phyloP scores from a whole-genome alignment of 30 jellyfish, hydroid and myxozoan genomes.

The Catostylus mosaicus region DNA sequence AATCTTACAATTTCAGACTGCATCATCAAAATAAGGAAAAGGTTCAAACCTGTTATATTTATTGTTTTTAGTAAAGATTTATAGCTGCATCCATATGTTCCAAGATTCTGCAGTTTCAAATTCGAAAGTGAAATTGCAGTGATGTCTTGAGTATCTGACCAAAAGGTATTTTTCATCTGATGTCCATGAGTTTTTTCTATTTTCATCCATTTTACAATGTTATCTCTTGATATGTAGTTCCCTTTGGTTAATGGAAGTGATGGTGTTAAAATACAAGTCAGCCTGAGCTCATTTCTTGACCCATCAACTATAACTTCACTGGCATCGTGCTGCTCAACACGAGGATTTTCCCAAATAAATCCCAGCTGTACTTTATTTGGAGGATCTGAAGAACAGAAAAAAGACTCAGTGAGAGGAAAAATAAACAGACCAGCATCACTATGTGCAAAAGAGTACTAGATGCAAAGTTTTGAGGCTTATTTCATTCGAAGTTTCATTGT shows the following conservation, averaged over 20 bases:
- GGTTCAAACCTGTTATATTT: slow-evolving; percentile 55
- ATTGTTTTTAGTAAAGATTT: slow-evolving; percentile 26
- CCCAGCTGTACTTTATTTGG: slow-evolving; percentile 53
- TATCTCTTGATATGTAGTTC: slow-evolving; percentile 69
- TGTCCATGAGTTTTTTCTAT: slow-evolving; percentile 38
- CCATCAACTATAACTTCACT: slow-evolving; percentile 63
- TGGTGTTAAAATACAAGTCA: slow-evolving; percentile 65
- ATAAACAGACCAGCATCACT: neutral
- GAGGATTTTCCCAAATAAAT: slow-evolving; percentile 79
- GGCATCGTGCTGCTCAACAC: slow-evolving; percentile 71
- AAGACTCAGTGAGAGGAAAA: neutral
- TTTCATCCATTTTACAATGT: slow-evolving; percentile 71
- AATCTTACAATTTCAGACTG: neutral
- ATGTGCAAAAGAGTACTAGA: too few species aligned
- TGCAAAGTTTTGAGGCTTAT: too few species aligned
- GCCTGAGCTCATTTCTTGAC: slow-evolving; percentile 31
- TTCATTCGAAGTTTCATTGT: too few species aligned
- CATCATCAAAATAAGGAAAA: neutral
- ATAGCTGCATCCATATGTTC: slow-evolving; percentile 71
- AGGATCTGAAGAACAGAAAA: slow-evolving; percentile 3
- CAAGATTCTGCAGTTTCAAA: slow-evolving; percentile 49
- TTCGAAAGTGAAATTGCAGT: slow-evolving; percentile 68
- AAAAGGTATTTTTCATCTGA: slow-evolving; percentile 30
- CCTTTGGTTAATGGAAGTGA: slow-evolving; percentile 66
- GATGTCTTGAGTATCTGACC: slow-evolving; percentile 81